These are phyloP conservation scores for Apteryx mantelli DNA, from an alignment of 2,113 vertebrate genomes.

Conservation along the genomic window DNA sequence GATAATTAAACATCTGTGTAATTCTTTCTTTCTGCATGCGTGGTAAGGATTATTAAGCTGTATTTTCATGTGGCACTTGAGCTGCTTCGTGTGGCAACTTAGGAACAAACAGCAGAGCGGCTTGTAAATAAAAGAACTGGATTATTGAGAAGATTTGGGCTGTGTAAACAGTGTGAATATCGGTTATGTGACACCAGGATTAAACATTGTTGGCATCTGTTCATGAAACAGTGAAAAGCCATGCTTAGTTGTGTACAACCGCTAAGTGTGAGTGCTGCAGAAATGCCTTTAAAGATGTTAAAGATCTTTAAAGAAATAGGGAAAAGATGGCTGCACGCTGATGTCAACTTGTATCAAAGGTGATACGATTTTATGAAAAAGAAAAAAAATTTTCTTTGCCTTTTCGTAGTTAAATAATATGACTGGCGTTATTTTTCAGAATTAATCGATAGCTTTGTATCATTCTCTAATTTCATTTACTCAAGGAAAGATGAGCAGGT, in stretches of 20 bases:
- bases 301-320: not conserved
- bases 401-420: not conserved
- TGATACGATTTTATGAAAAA: not conserved
- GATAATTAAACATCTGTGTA: slow-evolving; percentile 72
- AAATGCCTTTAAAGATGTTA: not conserved
- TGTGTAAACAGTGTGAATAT: slow-evolving; percentile 3
- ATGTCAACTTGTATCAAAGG: not conserved
- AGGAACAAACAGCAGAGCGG: not conserved
- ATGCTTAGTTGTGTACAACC: not conserved
- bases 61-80: slow-evolving; percentile 33
- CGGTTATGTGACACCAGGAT: not conserved
- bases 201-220: not conserved
- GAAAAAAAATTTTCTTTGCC: not conserved
- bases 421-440: not conserved
- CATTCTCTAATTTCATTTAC: not conserved
- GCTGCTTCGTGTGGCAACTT: not conserved
- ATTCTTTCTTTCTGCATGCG: slow-evolving; percentile 32
- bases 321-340: not conserved
- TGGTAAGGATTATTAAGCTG: slow-evolving; percentile 51
- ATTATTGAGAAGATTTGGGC: slow-evolving; percentile 5
- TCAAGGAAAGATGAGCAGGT: not conserved
- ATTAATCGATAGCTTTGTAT: not conserved
- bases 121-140: slow-evolving; percentile 9
- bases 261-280: not conserved
- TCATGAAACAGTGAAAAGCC: not conserved